Evolutionary conservation across 2,888 invertebrate species (phyloP).

Genomic region (Hemaris fuciformis): DNA sequence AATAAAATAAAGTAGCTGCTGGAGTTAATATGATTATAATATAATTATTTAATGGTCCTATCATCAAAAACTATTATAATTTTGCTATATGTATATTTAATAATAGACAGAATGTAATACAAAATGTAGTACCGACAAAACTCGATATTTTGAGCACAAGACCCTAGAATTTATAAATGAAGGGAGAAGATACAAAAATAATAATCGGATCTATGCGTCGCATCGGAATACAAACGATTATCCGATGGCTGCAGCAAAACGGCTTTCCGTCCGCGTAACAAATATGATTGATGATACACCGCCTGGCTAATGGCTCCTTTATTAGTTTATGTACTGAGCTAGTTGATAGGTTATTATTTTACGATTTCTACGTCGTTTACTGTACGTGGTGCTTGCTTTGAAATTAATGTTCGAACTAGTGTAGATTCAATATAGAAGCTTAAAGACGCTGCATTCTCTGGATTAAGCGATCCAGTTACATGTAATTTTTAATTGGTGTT

Average conservation of each 20-base stretch:
- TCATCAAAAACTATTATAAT: too few species aligned
- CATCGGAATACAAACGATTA: constrained; percentile 20
- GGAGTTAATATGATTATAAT: too few species aligned
- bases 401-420: not conserved
- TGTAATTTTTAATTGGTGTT: too few species aligned
- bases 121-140: not conserved
- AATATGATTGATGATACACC: constrained; percentile 33
- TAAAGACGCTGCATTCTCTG: not conserved
- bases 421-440: not conserved
- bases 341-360: constrained; percentile 5
- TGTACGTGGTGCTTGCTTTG: not conserved
- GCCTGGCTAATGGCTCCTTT: constrained; percentile 3
- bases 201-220: constrained; percentile 42
- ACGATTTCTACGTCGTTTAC: constrained; percentile 4
- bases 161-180: not conserved
- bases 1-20: too few species aligned
- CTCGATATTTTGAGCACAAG: not conserved
- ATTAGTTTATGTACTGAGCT: constrained; percentile 5
- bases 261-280: constrained; percentile 42
- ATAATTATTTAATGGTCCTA: too few species aligned
- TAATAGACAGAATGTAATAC: too few species aligned
- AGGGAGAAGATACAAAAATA: constrained; percentile 21
- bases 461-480: not conserved
- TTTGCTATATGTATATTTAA: too few species aligned
- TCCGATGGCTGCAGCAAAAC: constrained; percentile 41